Evolutionary conservation across 2,113 vertebrate species (phyloP).

Genomic region (Alligator mississippiensis): DNA sequence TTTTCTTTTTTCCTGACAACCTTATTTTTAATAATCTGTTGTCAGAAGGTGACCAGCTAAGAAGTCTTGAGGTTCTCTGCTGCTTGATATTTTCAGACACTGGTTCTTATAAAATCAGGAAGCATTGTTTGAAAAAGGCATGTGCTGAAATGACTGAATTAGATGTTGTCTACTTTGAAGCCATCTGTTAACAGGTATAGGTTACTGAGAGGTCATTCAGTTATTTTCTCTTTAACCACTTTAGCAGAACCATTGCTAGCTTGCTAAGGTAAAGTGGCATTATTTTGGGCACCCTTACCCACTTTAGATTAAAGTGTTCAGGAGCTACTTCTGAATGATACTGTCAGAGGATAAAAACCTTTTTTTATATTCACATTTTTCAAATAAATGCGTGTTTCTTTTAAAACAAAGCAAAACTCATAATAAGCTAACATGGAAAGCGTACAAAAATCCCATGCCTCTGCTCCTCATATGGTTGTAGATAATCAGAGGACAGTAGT

Average conservation of each 20-base stretch:
- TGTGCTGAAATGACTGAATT: neutral
- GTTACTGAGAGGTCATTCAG: neutral
- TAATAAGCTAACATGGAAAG: neutral
- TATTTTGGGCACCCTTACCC: slow-evolving; percentile 49
- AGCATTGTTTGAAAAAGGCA: neutral
- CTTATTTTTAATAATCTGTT: slow-evolving; percentile 30
- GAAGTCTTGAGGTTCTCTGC: slow-evolving; percentile 23
- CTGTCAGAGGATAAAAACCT: slow-evolving; percentile 60
- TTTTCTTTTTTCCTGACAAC: neutral
- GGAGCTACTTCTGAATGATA: slow-evolving; percentile 47
- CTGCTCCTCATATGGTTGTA: neutral
- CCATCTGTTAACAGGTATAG: slow-evolving; percentile 28
- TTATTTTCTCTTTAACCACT: slow-evolving; percentile 19
- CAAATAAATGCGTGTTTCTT: neutral
- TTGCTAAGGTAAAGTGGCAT: slow-evolving; percentile 6
- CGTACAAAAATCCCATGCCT: neutral
- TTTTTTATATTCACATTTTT: slow-evolving; percentile 19
- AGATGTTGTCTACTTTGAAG: slow-evolving; percentile 26
- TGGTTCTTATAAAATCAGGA: neutral
- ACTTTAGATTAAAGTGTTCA: neutral
- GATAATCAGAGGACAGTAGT: slow-evolving; percentile 13
- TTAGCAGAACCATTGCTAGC: slow-evolving; percentile 45
- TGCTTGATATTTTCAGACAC: neutral
- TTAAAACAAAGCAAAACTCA: slow-evolving; percentile 39
- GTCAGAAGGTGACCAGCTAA: slow-evolving; percentile 7